Percentiles rank a stretch among this genome's conserved stretches.
Conservation (phyloP, 1,140 invertebrate species). For the Brachionus rotundiformis region DNA sequence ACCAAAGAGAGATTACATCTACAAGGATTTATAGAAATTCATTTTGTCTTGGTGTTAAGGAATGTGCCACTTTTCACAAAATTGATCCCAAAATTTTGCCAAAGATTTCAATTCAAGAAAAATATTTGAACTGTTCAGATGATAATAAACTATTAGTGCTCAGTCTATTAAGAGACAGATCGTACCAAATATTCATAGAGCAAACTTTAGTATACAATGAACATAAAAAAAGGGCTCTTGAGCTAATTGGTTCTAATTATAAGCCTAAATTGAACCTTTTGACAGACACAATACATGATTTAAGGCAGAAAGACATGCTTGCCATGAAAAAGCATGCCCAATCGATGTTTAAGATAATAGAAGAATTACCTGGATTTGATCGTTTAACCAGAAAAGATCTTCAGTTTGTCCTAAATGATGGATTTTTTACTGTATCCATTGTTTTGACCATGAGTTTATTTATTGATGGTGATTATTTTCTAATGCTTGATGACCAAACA, state of each 20-base stretch:
- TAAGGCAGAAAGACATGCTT: neutral
- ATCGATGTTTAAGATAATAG: neutral
- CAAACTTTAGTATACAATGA: neutral
- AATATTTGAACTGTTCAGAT: neutral
- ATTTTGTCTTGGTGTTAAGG: neutral
- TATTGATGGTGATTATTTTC: neutral
- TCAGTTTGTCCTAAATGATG: neutral
- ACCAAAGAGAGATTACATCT: neutral
- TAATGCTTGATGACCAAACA: neutral
- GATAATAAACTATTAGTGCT: neutral
- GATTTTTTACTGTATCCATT: neutral
- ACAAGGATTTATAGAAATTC: neutral
- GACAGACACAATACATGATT: neutral
- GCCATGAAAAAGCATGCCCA: neutral
- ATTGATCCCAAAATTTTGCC: neutral
- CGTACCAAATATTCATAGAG: neutral
- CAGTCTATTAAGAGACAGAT: neutral
- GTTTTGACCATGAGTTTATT: neutral
- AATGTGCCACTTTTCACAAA: neutral
- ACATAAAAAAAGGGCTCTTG: no score
- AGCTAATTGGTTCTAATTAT: neutral
- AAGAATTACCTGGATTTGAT: neutral
- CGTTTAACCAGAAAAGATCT: neutral
- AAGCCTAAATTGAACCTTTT: neutral
- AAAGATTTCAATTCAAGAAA: neutral